Evolutionary conservation across 2,113 vertebrate genomes (phyloP).

Genomic region (Equus przewalskii): DNA sequence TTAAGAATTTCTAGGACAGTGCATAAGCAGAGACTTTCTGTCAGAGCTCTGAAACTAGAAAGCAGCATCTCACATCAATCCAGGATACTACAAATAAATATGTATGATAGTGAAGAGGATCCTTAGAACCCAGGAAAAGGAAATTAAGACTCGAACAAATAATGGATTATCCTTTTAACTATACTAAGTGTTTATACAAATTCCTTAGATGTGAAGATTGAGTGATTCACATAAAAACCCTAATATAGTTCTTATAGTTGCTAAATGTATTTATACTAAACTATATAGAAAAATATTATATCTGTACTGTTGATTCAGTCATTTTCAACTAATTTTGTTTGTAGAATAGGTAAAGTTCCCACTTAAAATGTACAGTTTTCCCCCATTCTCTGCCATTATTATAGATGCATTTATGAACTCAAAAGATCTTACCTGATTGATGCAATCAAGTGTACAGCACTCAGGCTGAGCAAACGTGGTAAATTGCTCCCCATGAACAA

Average conservation of each 20-base stretch:
- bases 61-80: not conserved
- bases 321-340: not conserved
- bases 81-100: not conserved
- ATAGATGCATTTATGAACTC: not conserved
- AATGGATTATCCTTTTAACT: not conserved
- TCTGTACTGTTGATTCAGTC: not conserved
- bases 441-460: not conserved
- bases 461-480: not conserved
- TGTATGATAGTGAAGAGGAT: not conserved
- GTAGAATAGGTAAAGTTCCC: not conserved
- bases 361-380: not conserved
- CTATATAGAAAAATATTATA: not conserved
- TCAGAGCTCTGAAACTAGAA: not conserved
- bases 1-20: not conserved
- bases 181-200: not conserved
- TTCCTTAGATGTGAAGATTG: not conserved
- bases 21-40: not conserved
- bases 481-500: not conserved
- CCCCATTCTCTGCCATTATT: not conserved
- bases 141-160: not conserved
- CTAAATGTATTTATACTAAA: not conserved
- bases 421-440: not conserved
- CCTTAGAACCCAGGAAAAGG: not conserved
- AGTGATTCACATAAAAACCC: not conserved
- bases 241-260: not conserved